Conservation (phyloP, 2,113 vertebrate genomes). For the Lepisosteus osseus region DNA sequence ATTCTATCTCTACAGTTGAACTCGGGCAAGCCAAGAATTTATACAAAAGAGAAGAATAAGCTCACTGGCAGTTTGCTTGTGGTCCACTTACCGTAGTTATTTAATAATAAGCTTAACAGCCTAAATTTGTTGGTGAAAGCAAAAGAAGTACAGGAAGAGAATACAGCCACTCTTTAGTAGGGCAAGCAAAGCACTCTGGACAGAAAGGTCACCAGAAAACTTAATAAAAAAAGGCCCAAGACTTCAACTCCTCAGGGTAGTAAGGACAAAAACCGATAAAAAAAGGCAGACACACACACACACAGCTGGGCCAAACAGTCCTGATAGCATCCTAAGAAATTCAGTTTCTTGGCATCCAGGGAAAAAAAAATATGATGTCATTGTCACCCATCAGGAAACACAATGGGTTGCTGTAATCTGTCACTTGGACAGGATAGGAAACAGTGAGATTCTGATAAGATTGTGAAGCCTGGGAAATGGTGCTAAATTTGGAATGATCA, state of each 20-base stretch:
- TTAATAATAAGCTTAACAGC: too few relatives aligned
- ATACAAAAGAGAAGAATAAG: too few relatives aligned
- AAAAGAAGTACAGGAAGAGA: too few relatives aligned
- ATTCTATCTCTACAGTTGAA: too few relatives aligned
- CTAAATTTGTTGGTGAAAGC: too few relatives aligned
- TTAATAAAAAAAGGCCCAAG: too few relatives aligned
- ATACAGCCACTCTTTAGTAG: background rate
- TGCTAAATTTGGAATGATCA: constrained; percentile 43
- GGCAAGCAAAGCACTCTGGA: background rate
- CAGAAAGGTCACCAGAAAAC: background rate
- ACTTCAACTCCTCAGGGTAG: background rate
- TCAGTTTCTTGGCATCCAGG: background rate
- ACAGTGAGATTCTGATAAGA: constrained; percentile 58
- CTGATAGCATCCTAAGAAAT: background rate
- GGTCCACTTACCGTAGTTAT: too few relatives aligned
- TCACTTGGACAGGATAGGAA: constrained; percentile 45
- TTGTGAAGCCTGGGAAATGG: constrained; percentile 37
- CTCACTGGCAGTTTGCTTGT: too few relatives aligned
- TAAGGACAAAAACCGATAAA: constrained; percentile 4
- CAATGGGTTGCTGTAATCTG: constrained; percentile 55
- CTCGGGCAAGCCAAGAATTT: too few relatives aligned
- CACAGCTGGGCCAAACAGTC: background rate
- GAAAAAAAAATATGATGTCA: constrained; percentile 36
- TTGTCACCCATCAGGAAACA: constrained; percentile 50
- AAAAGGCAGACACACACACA: background rate